Evolutionary conservation across 2,113 vertebrate genomes (phyloP).

Genomic region (Zosterops hypoxanthus): DNA sequence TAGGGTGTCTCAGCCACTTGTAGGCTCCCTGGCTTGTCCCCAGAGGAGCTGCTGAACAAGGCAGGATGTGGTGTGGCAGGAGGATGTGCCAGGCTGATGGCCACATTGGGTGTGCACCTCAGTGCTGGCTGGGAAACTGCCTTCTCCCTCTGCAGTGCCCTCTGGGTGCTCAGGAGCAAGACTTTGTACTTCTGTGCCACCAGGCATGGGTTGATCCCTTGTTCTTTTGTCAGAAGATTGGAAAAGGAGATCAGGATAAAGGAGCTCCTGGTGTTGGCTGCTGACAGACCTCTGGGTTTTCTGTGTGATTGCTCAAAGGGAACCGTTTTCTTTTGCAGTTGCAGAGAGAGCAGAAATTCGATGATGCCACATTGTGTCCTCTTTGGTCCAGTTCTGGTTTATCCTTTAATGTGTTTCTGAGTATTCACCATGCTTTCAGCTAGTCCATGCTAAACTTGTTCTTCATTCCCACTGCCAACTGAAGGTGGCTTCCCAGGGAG

Average conservation of each 20-base stretch:
- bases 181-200: background rate
- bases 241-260: background rate
- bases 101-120: accelerated
- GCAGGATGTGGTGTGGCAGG: background rate
- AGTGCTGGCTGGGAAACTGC: background rate
- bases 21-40: background rate
- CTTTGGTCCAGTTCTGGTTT: background rate
- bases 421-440: background rate
- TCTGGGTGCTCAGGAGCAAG: background rate
- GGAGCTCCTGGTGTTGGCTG: background rate
- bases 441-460: background rate
- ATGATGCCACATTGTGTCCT: too few species aligned
- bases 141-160: background rate
- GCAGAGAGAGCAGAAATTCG: background rate
- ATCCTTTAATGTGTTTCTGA: background rate
- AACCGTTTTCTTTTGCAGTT: background rate
- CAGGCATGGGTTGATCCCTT: background rate
- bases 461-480: background rate
- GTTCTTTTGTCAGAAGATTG: background rate
- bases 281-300: background rate
- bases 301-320: background rate
- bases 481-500: background rate
- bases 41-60: background rate
- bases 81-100: accelerated
- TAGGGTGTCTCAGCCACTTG: background rate